Evolutionary conservation across 2,113 vertebrate genomes (phyloP), one percentile per base, ranked within the genome.

Genomic region (Sinocyclocheilus anophthalmus): DNA sequence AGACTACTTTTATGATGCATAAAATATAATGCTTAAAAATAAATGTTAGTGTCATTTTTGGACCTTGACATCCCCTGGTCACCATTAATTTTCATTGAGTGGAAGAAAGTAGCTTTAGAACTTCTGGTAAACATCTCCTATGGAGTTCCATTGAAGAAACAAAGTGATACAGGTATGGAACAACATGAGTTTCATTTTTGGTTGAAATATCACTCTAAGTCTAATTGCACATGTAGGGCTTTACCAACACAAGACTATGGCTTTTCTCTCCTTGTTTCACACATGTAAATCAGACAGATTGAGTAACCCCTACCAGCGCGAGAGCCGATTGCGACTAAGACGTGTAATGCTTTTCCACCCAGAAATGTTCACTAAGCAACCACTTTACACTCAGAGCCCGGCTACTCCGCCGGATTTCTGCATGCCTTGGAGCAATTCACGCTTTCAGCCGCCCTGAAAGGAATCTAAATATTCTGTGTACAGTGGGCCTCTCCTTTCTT

Each of bases 381-480:
- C n/a, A n/a, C n/a, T n/a, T n/a, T n/a, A n/a, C n/a, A n/a, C n/a
- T n/a, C n/a, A n/a, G n/a, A n/a, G n/a, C n/a, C n/a, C n/a, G n/a
- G n/a, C n/a, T n/a, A n/a, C n/a, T n/a, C n/a, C n/a, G n/a, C n/a
- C n/a, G n/a, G n/a, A n/a, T n/a, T n/a, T 82, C 42, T 81, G 61
- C 59, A 67, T 76, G 61, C 83, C 70, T 76, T 84, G 83, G 72
- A 84, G 70, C 57, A 22, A 65, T 59, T 45, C 72, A 20, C 5
- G 39, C 72, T 63, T 76, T 76, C 83, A 82, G 80, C 20, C 1
- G 5, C 14, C 80, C 45, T 82, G 65, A 82, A 59, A 81, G n/a
- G 48, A 55, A 80, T 65, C 63, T 83, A 59, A 75, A 80, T 86
- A 81, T 91, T 57, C 83, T 84, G 84, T 88, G 87, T 85, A 88